Percentiles rank a stretch among this genome's conserved stretches.
phyloP scores from a whole-genome alignment of 2,888 invertebrate genomes.

The Morpho achilles region DNA sequence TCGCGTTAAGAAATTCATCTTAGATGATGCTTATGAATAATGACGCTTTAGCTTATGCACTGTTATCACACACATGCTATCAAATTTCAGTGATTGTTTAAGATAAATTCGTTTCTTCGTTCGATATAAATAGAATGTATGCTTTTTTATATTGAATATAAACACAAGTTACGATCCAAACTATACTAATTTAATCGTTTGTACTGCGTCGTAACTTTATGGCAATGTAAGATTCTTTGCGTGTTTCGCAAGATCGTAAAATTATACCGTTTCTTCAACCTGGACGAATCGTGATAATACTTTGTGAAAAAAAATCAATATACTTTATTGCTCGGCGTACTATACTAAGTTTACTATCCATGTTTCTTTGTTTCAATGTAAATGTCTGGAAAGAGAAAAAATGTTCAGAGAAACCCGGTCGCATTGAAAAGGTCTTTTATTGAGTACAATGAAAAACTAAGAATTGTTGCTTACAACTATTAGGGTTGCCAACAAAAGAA shows the following conservation, averaged over 20 bases:
- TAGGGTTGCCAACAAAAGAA: neutral
- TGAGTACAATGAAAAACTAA: conserved; percentile 15
- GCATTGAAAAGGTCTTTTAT: conserved; percentile 13
- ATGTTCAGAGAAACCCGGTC: conserved; percentile 12
- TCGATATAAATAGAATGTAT: neutral
- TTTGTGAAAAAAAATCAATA: conserved; percentile 9
- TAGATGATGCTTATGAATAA: too few relatives aligned
- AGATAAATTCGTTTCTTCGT: neutral
- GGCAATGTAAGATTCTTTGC: conserved; percentile 30
- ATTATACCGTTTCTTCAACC: conserved; percentile 26
- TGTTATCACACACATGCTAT: too few relatives aligned
- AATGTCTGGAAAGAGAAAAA: conserved; percentile 12
- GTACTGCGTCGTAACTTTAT: conserved; percentile 24
- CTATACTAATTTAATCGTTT: conserved; percentile 24
- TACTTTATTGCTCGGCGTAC: neutral
- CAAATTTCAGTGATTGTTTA: too few relatives aligned
- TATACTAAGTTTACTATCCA: neutral
- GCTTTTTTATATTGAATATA: conserved; percentile 14
- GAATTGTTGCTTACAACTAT: conserved; percentile 8
- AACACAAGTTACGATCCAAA: conserved; percentile 28
- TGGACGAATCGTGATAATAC: conserved; percentile 22
- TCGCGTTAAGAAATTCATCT: too few relatives aligned
- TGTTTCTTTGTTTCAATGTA: conserved; percentile 7
- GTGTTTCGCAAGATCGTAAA: conserved; percentile 30
- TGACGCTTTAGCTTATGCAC: too few relatives aligned